Evolutionary conservation across 2,113 vertebrate genomes (phyloP).

Genomic region (Aramus guarauna): DNA sequence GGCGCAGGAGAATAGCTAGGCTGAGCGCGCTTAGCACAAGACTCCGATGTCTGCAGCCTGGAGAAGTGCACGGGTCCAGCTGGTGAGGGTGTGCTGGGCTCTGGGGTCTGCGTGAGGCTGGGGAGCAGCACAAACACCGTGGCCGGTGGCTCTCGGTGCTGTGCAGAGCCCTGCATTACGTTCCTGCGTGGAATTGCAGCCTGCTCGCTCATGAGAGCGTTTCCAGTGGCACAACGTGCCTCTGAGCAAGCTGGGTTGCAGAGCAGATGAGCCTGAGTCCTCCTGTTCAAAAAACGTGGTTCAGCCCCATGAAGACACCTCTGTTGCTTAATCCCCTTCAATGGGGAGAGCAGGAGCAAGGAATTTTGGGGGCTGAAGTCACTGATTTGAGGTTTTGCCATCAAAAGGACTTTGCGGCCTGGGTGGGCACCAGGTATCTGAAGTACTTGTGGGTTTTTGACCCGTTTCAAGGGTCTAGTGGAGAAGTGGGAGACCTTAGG

Average conservation of each 20-base stretch:
- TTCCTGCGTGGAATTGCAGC: fast-evolving
- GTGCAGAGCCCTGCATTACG: background rate
- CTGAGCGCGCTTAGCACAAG: fast-evolving
- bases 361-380: background rate
- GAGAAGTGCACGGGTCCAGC: fast-evolving
- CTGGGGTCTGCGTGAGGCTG: background rate
- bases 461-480: too few relatives aligned
- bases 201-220: background rate
- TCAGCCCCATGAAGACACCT: background rate
- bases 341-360: background rate
- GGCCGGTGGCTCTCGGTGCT: background rate
- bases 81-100: background rate
- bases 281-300: background rate
- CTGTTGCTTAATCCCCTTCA: background rate
- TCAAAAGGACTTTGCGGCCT: background rate
- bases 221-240: background rate
- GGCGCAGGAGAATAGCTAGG: background rate
- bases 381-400: background rate
- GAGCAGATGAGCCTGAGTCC: background rate
- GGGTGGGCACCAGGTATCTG: too few relatives aligned
- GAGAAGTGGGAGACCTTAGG: fast-evolving
- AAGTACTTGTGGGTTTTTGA: background rate
- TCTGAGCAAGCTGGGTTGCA: background rate
- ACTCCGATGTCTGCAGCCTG: background rate
- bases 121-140: fast-evolving